Conservation (phyloP, 2,113 vertebrate species). For the Corydoras sp. region DNA sequence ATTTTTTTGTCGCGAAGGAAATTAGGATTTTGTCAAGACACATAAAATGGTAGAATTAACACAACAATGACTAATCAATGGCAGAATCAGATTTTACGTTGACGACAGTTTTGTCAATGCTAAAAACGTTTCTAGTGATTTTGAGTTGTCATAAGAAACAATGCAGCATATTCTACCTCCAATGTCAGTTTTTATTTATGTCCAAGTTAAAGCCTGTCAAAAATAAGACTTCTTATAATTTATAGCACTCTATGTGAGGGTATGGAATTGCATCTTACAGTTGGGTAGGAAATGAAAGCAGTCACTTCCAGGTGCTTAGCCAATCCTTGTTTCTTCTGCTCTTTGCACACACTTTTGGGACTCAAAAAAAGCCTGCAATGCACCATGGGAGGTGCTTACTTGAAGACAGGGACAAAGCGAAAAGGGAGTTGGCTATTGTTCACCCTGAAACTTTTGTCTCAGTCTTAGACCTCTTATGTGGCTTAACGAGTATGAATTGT, state of each 20-base stretch:
- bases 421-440: constrained; percentile 71
- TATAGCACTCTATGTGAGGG: constrained; percentile 39
- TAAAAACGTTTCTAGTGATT: background rate
- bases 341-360: constrained; percentile 56
- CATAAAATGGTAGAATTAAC: constrained; percentile 22
- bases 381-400: constrained; percentile 63
- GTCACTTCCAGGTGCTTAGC: constrained; percentile 61
- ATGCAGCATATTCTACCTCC: constrained; percentile 12
- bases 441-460: constrained; percentile 77
- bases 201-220: constrained; percentile 40
- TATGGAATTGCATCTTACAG: constrained; percentile 43
- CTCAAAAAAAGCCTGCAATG: constrained; percentile 59
- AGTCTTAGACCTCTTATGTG: constrained; percentile 76
- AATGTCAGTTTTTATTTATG: constrained; percentile 32
- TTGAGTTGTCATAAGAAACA: background rate
- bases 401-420: constrained; percentile 55
- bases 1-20: constrained; percentile 24
- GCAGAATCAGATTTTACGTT: constrained; percentile 5
- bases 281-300: constrained; percentile 47
- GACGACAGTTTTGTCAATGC: constrained; percentile 9
- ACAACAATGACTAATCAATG: constrained; percentile 37
- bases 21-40: constrained; percentile 26
- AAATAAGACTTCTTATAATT: constrained; percentile 34
- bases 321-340: constrained; percentile 49
- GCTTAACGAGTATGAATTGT: constrained; percentile 51